These are phyloP conservation scores for Pseudachorutes palmiensis DNA, from an alignment of 1,140 invertebrate genomes.

Conservation along the genomic window DNA sequence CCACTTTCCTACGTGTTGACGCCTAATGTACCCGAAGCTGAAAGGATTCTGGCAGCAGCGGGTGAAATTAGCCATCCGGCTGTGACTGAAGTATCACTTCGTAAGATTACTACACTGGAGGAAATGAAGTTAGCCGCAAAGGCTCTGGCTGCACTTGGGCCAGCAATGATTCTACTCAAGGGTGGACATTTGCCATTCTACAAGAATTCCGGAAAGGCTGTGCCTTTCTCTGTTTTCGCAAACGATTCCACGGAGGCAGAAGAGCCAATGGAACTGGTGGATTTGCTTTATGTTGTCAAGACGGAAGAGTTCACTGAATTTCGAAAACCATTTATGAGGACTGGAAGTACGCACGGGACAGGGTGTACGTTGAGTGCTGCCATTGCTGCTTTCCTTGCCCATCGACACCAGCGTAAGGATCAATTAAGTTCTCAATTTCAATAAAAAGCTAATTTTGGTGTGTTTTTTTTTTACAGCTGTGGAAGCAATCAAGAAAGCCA, in stretches of 20 bases:
- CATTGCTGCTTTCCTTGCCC: background rate
- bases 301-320: background rate
- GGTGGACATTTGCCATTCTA: slow-evolving; percentile 9
- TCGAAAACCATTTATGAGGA: background rate
- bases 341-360: background rate
- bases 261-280: background rate
- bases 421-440: background rate
- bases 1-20: background rate
- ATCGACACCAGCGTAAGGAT: background rate
- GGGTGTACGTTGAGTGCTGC: slow-evolving; percentile 13
- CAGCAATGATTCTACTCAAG: slow-evolving; percentile 2
- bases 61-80: too few relatives aligned
- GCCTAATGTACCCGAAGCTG: slow-evolving; percentile 9
- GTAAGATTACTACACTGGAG: background rate
- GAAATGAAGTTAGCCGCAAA: slow-evolving; percentile 1
- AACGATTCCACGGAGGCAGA: background rate
- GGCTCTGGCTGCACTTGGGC: background rate
- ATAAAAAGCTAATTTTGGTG: background rate
- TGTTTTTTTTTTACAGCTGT: background rate
- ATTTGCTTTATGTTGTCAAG: background rate
- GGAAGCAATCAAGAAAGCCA: slow-evolving; percentile 2
- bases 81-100: background rate
- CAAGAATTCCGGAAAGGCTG: background rate
- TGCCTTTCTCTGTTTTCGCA: background rate
- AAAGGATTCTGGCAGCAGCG: background rate